Evolutionary conservation across 2,888 invertebrate species (phyloP).

Genomic region (Amphipoea oculea): DNA sequence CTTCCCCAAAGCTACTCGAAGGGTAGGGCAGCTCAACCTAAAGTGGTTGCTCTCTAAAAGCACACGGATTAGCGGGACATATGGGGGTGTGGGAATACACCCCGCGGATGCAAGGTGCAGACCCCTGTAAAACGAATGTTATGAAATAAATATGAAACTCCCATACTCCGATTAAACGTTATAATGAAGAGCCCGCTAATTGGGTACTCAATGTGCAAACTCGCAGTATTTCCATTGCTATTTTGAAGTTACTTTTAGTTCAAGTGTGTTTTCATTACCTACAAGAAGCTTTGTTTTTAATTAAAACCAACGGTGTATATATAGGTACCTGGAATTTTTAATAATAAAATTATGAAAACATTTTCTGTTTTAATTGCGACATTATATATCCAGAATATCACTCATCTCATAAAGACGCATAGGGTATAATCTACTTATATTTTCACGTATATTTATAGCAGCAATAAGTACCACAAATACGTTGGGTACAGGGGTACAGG

Average conservation of each 20-base stretch:
- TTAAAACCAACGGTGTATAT: conserved; percentile 2
- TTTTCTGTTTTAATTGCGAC: neutral
- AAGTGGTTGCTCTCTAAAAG: conserved; percentile 70
- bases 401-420: neutral
- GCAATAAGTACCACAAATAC: conserved; percentile 10
- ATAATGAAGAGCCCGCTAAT: conserved; percentile 46
- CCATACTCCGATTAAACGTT: conserved; percentile 22
- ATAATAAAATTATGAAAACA: neutral
- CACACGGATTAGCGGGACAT: conserved; percentile 75
- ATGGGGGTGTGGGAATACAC: conserved; percentile 80
- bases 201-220: conserved; percentile 38
- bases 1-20: conserved; percentile 59
- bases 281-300: conserved; percentile 20
- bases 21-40: conserved; percentile 69
- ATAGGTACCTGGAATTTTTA: no score
- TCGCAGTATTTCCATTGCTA: conserved; percentile 16
- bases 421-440: neutral
- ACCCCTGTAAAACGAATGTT: conserved; percentile 59
- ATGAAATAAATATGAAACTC: conserved; percentile 58
- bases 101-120: conserved; percentile 78
- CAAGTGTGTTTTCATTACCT: conserved; percentile 9
- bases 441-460: conserved; percentile 14
- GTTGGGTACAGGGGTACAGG: conserved; percentile 20
- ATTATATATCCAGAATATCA: neutral
- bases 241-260: conserved; percentile 24